Evolutionary conservation across 2,888 invertebrate species (phyloP).

Genomic region (Drosophila leonis): DNA sequence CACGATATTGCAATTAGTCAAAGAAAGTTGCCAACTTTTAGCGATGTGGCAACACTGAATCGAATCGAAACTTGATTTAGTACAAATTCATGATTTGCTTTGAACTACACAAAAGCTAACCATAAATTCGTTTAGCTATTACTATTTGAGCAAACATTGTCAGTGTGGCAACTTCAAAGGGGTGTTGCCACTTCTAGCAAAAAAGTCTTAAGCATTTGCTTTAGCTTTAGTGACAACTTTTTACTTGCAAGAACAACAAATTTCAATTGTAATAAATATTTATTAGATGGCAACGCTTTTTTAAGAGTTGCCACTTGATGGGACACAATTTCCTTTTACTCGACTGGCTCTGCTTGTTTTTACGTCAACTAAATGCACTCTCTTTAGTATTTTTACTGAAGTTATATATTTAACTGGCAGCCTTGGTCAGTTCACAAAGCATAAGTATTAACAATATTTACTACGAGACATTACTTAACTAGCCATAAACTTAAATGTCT

Average conservation of each 20-base stretch:
- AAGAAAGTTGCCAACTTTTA: not conserved
- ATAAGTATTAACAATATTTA: not conserved
- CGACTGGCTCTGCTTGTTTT: no score
- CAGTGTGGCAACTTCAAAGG: not conserved
- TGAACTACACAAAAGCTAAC: not conserved
- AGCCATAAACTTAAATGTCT: not conserved
- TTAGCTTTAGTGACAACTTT: not conserved
- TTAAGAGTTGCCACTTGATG: not conserved
- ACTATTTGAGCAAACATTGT: not conserved
- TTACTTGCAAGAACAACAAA: not conserved
- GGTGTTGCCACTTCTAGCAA: not conserved
- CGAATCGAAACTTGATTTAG: not conserved
- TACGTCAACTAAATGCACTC: not conserved
- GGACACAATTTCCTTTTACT: not conserved
- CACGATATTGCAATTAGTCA: constrained; percentile 2
- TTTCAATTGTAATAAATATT: not conserved
- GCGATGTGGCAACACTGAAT: not conserved
- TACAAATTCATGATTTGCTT: not conserved
- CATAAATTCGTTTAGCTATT: not conserved
- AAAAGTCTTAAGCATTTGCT: not conserved
- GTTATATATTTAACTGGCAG: not conserved
- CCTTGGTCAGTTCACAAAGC: not conserved
- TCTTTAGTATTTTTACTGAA: not conserved
- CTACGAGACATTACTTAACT: not conserved
- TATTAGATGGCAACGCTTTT: not conserved